phyloP scores from a whole-genome alignment of 2,888 invertebrate genomes.

The Ophion ellenae region DNA sequence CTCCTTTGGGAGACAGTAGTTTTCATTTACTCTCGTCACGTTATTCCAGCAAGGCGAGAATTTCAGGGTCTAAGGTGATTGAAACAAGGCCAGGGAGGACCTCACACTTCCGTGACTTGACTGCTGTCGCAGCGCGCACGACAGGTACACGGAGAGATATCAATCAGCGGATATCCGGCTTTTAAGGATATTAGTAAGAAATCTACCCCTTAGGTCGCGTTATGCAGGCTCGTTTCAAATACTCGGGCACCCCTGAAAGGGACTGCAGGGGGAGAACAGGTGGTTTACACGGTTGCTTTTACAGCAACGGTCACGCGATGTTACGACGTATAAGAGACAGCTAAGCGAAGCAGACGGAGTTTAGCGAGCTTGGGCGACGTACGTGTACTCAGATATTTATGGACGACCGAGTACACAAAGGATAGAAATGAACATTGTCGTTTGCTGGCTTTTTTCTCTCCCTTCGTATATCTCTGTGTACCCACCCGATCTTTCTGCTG shows the following conservation, averaged over 20 bases:
- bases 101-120: constrained; percentile 1
- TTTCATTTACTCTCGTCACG: not conserved
- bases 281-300: constrained; percentile 78
- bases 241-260: constrained; percentile 4
- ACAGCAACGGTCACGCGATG: constrained; percentile 76
- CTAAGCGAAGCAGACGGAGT: constrained; percentile 48
- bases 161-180: constrained; percentile 69
- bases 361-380: constrained; percentile 63
- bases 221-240: constrained; percentile 1
- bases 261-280: constrained; percentile 73
- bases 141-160: constrained; percentile 57
- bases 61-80: not conserved
- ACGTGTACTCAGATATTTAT: constrained; percentile 17
- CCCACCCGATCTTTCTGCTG: constrained; percentile 89
- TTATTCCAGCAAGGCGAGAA: not conserved
- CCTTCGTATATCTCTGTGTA: constrained; percentile 63
- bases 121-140: not conserved
- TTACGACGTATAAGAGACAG: constrained; percentile 56
- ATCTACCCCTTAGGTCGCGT: constrained; percentile 24
- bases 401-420: not conserved
- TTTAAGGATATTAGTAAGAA: constrained; percentile 61
- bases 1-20: constrained; percentile 84
- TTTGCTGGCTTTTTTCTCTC: not conserved
- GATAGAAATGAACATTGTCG: not conserved
- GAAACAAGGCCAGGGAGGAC: not conserved